Base-by-base conservation (phyloP, 1,140 invertebrate species). In the Drosophila azteca region DNA sequence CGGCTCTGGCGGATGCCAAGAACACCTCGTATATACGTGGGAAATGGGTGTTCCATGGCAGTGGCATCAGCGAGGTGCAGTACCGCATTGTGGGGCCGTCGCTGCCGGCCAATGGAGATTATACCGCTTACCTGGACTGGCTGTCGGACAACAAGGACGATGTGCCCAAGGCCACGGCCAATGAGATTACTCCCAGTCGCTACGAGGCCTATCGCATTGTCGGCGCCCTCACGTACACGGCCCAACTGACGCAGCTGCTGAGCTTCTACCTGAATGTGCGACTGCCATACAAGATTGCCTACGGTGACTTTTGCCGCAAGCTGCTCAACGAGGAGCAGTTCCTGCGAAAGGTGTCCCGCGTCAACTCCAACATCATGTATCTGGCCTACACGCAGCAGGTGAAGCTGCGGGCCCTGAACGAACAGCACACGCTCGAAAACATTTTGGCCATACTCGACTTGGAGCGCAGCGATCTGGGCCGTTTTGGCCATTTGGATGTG, bases 321-420 rank as follows among this genome's bases (percentile, higher is more conserved):
- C 92, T 85, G 17, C 79, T 77, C 83, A 94, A 93, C 51, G 94
- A 95, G 84, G 93, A 94, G 70, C 95, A 96, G 90, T 96, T 97
- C 92, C 92, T 93, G 49, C 93, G 94, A 74, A 94, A 94, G 92
- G 96, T 97, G 6, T 94, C 95, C 6, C 94, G 95, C 60, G 93
- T 97, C 15, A 97, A 97, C 92, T 94, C 95, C 57, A 97, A 97
- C 87, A 94, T 97, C 46, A 92, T 97, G 73, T 95, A 96, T 92
- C 91, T 97, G 61, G 97, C 96, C 90, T 95, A 96, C 72, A 95
- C 95, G 2, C 96, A 97, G 92, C 94, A 95, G 78, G 94, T 96
- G 9, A 93, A 95, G 81, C 85, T 94, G 24, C 92, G 93, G 9
- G 90, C 93, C 5, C 85, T 97, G 22, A 94, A 95, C 87, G 94